Evolutionary conservation across 2,797 vertebrate genomes (phyloP), one percentile per base, ranked within the genome.

Genomic region (Loriculus beryllinus): DNA sequence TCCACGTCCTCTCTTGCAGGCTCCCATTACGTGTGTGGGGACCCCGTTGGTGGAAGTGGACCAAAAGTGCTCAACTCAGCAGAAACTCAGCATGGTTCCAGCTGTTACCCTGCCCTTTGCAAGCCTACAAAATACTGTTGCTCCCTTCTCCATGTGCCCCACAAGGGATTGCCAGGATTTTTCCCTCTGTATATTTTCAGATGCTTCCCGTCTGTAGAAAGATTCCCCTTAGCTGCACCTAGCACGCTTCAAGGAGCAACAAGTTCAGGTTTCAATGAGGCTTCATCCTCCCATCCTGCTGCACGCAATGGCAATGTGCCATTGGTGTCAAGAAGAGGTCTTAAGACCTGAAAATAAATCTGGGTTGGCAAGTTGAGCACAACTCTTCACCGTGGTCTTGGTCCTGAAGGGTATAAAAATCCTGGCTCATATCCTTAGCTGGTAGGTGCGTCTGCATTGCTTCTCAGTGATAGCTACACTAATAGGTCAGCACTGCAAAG

Each of bases 1-100:
- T 96, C 93, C 96, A 80, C 69, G 64, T 94, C 93, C 90, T 91
- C 83, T 94, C 82, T 85, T 92, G 49, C 80, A 88, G 82, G 90
- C 86, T 96, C 92, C 64, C 9, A 0, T 96, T 97, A 96, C 93
- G 74, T 0, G 43, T 56, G 68, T 96, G 90, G 85, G 90, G 87
- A 96, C 90, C 86, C 70, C n/a, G 25, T 51, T 92, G 93, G 90
- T 76, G 56, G 91, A 71, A 62, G 40, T 72, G 84, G 78, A 92
- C 69, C 63, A 57, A 18, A 56, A 84, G 63, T 72, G 72, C 77
- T 40, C 18, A 87, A 82, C 87, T 94, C 65, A 91, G 88, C 91
- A 90, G 72, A 96, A 93, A 68, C 64, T 76, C 90, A 71, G 47
- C 65, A 7, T 79, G 70, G 59, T 78, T 84, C n/a, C 77, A 88